Evolutionary conservation across 2,797 vertebrate species (phyloP).

Genomic region (Hyperoplus immaculatus): DNA sequence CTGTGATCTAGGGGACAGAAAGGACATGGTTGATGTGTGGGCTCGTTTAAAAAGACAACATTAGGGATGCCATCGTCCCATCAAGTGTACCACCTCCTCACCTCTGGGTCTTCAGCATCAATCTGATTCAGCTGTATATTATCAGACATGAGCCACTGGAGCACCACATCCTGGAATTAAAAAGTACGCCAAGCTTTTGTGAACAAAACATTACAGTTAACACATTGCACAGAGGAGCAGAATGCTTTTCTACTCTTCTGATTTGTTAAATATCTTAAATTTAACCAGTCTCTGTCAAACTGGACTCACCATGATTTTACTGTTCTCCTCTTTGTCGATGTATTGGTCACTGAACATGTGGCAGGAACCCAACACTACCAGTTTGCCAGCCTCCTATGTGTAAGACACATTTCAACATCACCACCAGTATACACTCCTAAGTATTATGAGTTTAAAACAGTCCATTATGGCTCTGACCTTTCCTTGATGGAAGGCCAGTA

Average conservation of each 20-base stretch:
- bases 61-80: not conserved
- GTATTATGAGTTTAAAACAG: not conserved
- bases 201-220: not conserved
- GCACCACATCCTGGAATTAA: conserved; percentile 91
- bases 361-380: conserved; percentile 95
- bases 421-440: not conserved
- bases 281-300: not conserved
- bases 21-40: not conserved
- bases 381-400: conserved; percentile 88
- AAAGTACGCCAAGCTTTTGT: not conserved
- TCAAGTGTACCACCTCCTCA: conserved; percentile 61
- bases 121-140: conserved; percentile 94
- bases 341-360: conserved; percentile 99
- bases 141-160: conserved; percentile 96
- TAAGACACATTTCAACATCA: conserved; percentile 9
- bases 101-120: conserved; percentile 96
- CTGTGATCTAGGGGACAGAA: conserved; percentile 88
- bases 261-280: no score
- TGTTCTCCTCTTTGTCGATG: conserved; percentile 98
- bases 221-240: not conserved
- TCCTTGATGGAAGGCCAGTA: conserved; percentile 92
- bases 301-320: conserved; percentile 92
- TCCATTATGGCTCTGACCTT: conserved; percentile 83
- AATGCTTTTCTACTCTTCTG: not conserved
- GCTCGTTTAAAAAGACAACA: not conserved